These are phyloP conservation scores for Gallinago undulata DNA, from an alignment of 2,113 vertebrate genomes.

Conservation along the genomic window DNA sequence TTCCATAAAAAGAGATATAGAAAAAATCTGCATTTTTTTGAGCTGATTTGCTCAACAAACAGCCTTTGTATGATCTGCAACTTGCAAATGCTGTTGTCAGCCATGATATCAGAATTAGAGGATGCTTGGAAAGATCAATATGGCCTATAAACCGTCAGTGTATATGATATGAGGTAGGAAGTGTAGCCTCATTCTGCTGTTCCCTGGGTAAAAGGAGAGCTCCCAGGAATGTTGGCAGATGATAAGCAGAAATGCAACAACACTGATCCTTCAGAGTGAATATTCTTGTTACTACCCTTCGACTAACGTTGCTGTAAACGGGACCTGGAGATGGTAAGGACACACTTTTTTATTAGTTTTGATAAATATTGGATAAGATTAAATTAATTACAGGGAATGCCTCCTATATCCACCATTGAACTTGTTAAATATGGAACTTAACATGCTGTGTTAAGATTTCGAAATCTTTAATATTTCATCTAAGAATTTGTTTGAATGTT, in stretches of 20 bases:
- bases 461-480: neutral
- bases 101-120: neutral
- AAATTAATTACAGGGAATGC: neutral
- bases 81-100: neutral
- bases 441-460: neutral
- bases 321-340: constrained; percentile 52
- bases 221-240: constrained; percentile 60
- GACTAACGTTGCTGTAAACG: neutral
- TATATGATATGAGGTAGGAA: constrained; percentile 9
- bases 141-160: neutral
- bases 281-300: constrained; percentile 38
- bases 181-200: constrained; percentile 22
- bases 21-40: neutral
- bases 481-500: neutral
- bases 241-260: constrained; percentile 30
- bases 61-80: neutral
- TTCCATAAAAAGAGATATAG: neutral
- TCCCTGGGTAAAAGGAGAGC: constrained; percentile 71
- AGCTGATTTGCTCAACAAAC: neutral
- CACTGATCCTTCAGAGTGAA: constrained; percentile 30
- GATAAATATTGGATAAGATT: neutral
- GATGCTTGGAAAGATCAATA: neutral
- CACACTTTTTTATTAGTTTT: neutral
- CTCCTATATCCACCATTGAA: neutral
- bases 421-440: neutral